Base-by-base conservation (phyloP, 1,140 invertebrate genomes). In the Meteorus sp. region DNA sequence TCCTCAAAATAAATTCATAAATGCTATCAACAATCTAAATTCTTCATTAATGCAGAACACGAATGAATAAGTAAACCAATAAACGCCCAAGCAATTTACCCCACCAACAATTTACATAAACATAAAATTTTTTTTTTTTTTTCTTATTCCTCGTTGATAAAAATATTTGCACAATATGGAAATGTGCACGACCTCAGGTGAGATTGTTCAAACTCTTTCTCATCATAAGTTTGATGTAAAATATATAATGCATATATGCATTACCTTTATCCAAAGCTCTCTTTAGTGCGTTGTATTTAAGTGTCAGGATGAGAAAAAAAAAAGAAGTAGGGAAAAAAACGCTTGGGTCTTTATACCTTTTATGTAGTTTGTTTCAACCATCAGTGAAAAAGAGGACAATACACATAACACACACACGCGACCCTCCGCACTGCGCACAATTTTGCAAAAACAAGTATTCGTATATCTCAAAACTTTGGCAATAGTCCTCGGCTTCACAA, bases 401-500 rank as follows among this genome's bases (percentile, higher is more conserved):
- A 47, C 29, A 51, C 27, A 51, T 17, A 17, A 31, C 39, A 47
- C 29, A 9, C 19, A 47, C 22, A 25, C 27, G 8, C 4, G 52
- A 37, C 9, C 33, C 1, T 22, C 11, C 13, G 22, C 33, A 50
- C 7, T 51, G 47, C 39, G 37, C 43, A 23, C 33, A 57, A 63
- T 65, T 64, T 69, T 63, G 59, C 62, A 64, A 69, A 72, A 69
- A 71, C 69, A 71, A 72, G 65, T 69, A 69, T 72, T 71, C 69
- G 61, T 69, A 71, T 72, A 72, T 72, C 62, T 72, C 62, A 65
- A 72, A 72, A 72, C 67, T 72, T 72, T 69, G 62, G 60, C 62
- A 71, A 72, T 71, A 71, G 58, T 56, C 52, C 62, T 52, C n/a
- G 33, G 50, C 33, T 39, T 58, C 29, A 47, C 47, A 47, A 58